A percentile compares a stretch with the other conserved stretches of the same genome.
Evolutionary conservation across 2,797 vertebrate genomes (phyloP).

Genomic region (Basileuterus tristriatus): DNA sequence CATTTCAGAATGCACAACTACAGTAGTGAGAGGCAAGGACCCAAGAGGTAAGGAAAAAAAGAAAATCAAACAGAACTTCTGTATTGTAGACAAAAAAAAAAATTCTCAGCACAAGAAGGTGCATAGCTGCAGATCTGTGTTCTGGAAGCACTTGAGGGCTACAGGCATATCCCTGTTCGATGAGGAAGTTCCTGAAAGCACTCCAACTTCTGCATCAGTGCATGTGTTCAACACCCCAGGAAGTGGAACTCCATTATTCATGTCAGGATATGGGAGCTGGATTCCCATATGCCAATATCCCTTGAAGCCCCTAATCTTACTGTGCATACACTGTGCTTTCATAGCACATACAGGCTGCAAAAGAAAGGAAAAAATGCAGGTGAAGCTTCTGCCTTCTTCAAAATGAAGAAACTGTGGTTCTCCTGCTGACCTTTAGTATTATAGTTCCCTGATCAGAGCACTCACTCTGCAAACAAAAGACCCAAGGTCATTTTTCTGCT

Average conservation of each 20-base stretch:
- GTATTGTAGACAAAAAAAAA: background rate
- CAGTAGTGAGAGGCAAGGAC: background rate
- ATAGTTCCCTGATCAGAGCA: background rate
- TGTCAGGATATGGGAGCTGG: background rate
- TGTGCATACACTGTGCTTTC: background rate
- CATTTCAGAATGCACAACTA: background rate
- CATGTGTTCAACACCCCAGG: background rate
- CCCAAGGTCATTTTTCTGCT: constrained; percentile 27
- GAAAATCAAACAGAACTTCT: background rate
- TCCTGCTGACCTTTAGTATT: constrained; percentile 9
- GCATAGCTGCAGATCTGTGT: background rate
- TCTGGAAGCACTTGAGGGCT: background rate
- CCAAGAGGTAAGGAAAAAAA: background rate
- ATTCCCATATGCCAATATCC: background rate
- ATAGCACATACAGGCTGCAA: background rate
- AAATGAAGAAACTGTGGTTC: background rate
- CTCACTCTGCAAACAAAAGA: background rate
- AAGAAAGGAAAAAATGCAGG: background rate
- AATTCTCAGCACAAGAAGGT: background rate
- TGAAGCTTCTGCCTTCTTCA: background rate
- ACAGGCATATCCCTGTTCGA: background rate
- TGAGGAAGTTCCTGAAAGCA: background rate
- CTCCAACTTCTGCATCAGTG: background rate
- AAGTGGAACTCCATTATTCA: background rate
- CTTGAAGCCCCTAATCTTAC: background rate